Evolutionary conservation across 1,140 invertebrate genomes (phyloP), one percentile per base, ranked within the genome.

Genomic region (Neomicropteryx cornuta): DNA sequence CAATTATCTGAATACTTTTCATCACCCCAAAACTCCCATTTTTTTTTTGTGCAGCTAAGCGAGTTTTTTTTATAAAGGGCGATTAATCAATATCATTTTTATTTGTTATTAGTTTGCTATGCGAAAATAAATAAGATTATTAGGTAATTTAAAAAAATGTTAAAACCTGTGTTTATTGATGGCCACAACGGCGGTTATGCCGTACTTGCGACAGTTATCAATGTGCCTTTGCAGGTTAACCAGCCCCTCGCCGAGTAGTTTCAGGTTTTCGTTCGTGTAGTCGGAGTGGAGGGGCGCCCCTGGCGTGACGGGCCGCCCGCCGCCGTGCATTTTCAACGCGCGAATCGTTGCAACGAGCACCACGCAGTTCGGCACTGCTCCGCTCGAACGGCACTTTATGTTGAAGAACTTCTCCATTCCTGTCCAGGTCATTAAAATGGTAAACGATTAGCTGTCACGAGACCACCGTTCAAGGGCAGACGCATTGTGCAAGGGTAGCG

Each of bases 391-490:
- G 51, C 93, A 97, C 69, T 99, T 99, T 35, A 99, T 98, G 58
- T 99, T 81, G 60, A 97, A 95, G 68, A 98, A 98, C 60, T 99
- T 99, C 68, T 99, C 96, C 86, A 98, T 92, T 30, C 90, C 76
- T 79, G 46, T 23, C 39, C 27, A 39, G 28, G 10, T n/a, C 18
- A 13, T 20, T 13, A 36, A 41, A 30, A 36, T 6, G 18, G 10
- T 24, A 33, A 28, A 8, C 6, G n/a, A n/a, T n/a, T n/a, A n/a
- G n/a, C n/a, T n/a, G n/a, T n/a, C n/a, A n/a, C n/a, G n/a, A n/a
- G n/a, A n/a, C n/a, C n/a, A n/a, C n/a, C n/a, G n/a, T n/a, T n/a
- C n/a, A n/a, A n/a, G n/a, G n/a, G n/a, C n/a, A n/a, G n/a, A n/a
- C n/a, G n/a, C n/a, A n/a, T n/a, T n/a, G n/a, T n/a, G n/a, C n/a